Conservation (phyloP, 2,888 invertebrate species). For the Rotaria socialis region DNA sequence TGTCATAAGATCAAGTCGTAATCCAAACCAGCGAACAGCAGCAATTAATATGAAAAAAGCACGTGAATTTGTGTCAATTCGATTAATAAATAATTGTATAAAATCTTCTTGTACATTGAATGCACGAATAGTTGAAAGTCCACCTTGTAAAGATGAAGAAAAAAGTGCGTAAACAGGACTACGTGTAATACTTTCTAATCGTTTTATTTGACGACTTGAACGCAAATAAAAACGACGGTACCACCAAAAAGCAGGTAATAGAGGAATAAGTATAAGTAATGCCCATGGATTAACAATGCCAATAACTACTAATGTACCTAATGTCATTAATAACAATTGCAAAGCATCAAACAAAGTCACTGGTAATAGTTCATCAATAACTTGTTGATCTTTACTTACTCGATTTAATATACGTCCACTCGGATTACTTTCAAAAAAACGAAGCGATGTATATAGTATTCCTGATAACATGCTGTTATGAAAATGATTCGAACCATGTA, state of each 20-base stretch:
- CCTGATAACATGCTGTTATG: conserved; percentile 67
- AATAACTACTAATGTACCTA: conserved; percentile 67
- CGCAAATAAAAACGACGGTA: conserved; percentile 67
- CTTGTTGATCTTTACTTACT: conserved; percentile 78
- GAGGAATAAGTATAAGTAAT: conserved; percentile 64
- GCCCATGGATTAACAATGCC: conserved; percentile 69
- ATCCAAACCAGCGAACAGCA: conserved; percentile 84
- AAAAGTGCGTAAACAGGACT: conserved; percentile 28
- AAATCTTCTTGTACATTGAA: conserved; percentile 76
- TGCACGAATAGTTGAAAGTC: conserved; percentile 82
- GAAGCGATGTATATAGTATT: conserved; percentile 38
- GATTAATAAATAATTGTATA: conserved; percentile 61
- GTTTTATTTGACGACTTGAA: conserved; percentile 43
- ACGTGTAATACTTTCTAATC: conserved; percentile 42
- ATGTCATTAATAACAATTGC: conserved; percentile 66
- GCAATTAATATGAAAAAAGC: conserved; percentile 85
- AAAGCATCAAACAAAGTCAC: conserved; percentile 60
- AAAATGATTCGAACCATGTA: conserved; percentile 69
- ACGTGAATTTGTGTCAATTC: conserved; percentile 73
- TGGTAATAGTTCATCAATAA: conserved; percentile 63
- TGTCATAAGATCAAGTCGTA: conserved; percentile 71
- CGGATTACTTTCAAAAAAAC: conserved; percentile 45
- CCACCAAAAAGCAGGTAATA: conserved; percentile 71
- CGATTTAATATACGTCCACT: conserved; percentile 74
- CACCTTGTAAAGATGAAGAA: conserved; percentile 68